Conservation (phyloP, 2,888 invertebrate species). For the Ichneumoninae sp. region DNA sequence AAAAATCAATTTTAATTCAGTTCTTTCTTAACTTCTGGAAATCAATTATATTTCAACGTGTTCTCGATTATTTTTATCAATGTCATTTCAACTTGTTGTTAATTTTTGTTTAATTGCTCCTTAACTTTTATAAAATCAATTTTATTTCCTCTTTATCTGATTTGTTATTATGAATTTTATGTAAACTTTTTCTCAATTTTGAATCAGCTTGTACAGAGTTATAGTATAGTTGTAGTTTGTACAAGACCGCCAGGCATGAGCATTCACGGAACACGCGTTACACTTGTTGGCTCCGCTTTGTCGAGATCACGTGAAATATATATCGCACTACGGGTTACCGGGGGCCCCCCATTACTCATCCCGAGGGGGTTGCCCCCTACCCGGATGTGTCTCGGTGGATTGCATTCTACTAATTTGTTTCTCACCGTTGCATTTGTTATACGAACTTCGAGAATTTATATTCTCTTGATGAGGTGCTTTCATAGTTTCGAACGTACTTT, state of each 20-base stretch:
- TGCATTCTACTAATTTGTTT: slow-evolving; percentile 14
- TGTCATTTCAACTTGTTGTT: neutral
- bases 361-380: slow-evolving; percentile 21
- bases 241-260: slow-evolving; percentile 19
- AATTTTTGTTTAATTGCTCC: neutral
- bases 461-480: slow-evolving; percentile 1
- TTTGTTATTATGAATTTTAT: neutral
- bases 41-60: too few relatives aligned
- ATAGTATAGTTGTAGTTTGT: slow-evolving; percentile 34
- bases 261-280: slow-evolving; percentile 46
- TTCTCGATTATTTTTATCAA: too few relatives aligned
- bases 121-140: neutral
- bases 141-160: neutral
- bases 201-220: slow-evolving; percentile 5
- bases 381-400: slow-evolving; percentile 36
- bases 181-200: neutral
- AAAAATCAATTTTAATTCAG: too few relatives aligned
- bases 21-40: too few relatives aligned
- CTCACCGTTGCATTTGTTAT: slow-evolving; percentile 1
- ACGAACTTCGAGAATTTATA: slow-evolving; percentile 6
- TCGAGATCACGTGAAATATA: slow-evolving; percentile 44
- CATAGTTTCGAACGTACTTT: neutral
- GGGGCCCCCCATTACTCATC: slow-evolving; percentile 46
- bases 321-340: slow-evolving; percentile 34
- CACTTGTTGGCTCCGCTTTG: slow-evolving; percentile 55